These are phyloP conservation scores for Andrena flavipes DNA, from an alignment of 2,888 invertebrate genomes.

Conservation along the genomic window DNA sequence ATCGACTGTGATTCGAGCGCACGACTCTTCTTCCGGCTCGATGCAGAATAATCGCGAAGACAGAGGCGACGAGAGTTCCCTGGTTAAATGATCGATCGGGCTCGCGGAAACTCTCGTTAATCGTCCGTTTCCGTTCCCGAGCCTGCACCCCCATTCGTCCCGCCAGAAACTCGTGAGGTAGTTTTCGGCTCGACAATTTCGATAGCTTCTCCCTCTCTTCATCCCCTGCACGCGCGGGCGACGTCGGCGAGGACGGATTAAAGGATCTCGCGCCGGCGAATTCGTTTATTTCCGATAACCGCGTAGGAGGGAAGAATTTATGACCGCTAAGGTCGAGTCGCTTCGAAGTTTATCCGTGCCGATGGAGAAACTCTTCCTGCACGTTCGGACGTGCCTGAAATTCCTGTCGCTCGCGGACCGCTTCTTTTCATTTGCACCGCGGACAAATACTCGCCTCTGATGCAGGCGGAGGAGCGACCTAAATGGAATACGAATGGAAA, in stretches of 20 bases:
- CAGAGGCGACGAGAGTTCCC: conserved; percentile 43
- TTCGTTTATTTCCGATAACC: conserved; percentile 63
- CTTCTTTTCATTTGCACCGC: conserved; percentile 39
- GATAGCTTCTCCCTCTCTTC: conserved; percentile 41
- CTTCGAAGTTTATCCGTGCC: conserved; percentile 41
- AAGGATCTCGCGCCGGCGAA: conserved; percentile 59
- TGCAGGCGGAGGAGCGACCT: background rate
- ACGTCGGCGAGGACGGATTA: conserved; percentile 66
- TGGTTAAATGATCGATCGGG: conserved; percentile 75
- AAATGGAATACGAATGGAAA: background rate
- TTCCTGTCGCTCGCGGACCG: conserved; percentile 20
- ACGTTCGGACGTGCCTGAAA: conserved; percentile 43
- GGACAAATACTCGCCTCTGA: background rate
- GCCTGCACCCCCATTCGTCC: conserved; percentile 27
- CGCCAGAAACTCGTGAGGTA: conserved; percentile 65
- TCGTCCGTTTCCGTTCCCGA: conserved; percentile 73
- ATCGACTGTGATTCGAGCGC: conserved; percentile 48
- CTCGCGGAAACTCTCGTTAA: conserved; percentile 78
- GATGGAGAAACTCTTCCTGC: background rate
- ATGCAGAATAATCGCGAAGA: conserved; percentile 59
- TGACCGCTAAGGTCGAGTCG: conserved; percentile 39
- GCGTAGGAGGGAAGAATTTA: conserved; percentile 50
- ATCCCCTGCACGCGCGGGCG: conserved; percentile 12
- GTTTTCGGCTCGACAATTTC: conserved; percentile 67
- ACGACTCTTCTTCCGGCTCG: conserved; percentile 60